These are phyloP conservation scores for Drosophila sp. DNA, from an alignment of 1,140 invertebrate species.

Conservation along the genomic window DNA sequence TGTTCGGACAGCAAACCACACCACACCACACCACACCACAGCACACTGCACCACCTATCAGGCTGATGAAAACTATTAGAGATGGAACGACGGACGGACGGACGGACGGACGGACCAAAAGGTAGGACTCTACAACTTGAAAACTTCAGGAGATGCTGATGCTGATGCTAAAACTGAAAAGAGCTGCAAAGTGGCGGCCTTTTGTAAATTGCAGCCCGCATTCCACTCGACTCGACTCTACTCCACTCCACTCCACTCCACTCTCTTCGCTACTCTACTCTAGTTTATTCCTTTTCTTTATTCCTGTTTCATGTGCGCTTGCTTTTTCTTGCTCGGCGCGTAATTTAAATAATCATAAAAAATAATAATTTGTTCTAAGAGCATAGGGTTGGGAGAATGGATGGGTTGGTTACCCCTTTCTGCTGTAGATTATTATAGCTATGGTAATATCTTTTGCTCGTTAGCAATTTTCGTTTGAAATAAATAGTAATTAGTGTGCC, in stretches of 20 bases:
- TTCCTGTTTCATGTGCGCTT: conserved; percentile 16
- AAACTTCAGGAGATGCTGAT: conserved; percentile 20
- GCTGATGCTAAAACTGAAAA: conserved; percentile 11
- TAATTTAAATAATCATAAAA: conserved; percentile 82
- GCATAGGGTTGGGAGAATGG: not conserved
- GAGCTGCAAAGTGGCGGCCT: conserved; percentile 69
- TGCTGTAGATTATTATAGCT: conserved; percentile 66
- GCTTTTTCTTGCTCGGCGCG: conserved; percentile 46
- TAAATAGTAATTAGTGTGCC: conserved; percentile 80
- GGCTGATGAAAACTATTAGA: conserved; percentile 77
- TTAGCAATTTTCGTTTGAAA: conserved; percentile 81
- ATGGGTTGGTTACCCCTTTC: not conserved
- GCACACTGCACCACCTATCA: conserved; percentile 28
- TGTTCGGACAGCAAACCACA: not conserved
- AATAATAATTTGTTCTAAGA: conserved; percentile 76
- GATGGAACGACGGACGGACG: conserved; percentile 23
- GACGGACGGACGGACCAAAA: conserved; percentile 14
- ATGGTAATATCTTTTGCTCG: conserved; percentile 78
- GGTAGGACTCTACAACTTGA: conserved; percentile 24
- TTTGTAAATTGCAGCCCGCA: conserved; percentile 74
- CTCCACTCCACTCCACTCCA: not conserved
- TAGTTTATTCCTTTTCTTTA: not conserved
- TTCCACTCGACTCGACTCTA: conserved; percentile 44
- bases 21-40: not conserved
- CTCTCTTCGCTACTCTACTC: not conserved